These are phyloP conservation scores for Leguminivora glycinivorella DNA, from an alignment of 1,140 invertebrate genomes.

Conservation along the genomic window DNA sequence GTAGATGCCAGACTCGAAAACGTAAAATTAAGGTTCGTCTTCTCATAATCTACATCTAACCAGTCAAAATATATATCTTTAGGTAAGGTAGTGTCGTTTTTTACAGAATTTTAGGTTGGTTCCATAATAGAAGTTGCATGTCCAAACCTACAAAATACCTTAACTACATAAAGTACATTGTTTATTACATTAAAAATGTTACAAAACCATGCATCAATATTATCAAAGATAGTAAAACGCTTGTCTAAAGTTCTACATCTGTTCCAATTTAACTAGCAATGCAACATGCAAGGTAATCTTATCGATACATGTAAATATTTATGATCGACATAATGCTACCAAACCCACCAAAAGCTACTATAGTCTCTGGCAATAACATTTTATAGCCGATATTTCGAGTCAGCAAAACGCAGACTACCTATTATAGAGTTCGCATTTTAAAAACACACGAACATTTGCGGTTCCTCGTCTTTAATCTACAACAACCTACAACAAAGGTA, in stretches of 20 bases:
- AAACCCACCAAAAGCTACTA: slow-evolving; percentile 29
- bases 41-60: too few relatives aligned
- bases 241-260: slow-evolving; percentile 10
- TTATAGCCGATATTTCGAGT: slow-evolving; percentile 33
- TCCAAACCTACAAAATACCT: too few relatives aligned
- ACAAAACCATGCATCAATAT: slow-evolving; percentile 9
- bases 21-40: too few relatives aligned
- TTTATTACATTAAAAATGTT: background rate
- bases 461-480: background rate
- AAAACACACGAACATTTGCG: background rate
- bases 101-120: too few relatives aligned
- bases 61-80: too few relatives aligned
- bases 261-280: slow-evolving; percentile 10
- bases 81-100: too few relatives aligned
- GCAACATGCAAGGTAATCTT: slow-evolving; percentile 29
- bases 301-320: slow-evolving; percentile 35
- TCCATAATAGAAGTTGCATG: too few relatives aligned
- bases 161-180: too few relatives aligned
- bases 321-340: slow-evolving; percentile 30
- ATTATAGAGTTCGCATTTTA: background rate
- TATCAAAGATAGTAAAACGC: background rate
- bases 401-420: background rate
- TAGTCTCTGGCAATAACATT: slow-evolving; percentile 34
- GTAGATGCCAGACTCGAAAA: too few relatives aligned
- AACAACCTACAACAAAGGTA: too few relatives aligned